Evolutionary conservation across 1,140 invertebrate genomes (phyloP), one percentile per base, ranked within the genome.

Genomic region (Spodoptera frugiperda): DNA sequence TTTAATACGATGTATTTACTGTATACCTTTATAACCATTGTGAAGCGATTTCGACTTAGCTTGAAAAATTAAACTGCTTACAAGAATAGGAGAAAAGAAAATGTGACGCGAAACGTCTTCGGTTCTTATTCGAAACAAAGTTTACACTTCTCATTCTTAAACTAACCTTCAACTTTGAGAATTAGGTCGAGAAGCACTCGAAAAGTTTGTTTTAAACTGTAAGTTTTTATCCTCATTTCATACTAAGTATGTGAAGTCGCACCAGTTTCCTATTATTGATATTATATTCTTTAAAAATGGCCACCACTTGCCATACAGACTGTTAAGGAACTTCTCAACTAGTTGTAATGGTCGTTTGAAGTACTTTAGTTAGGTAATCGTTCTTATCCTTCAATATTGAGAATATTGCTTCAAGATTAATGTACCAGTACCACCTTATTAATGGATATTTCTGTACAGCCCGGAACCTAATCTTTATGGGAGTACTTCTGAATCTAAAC

Each of bases 381-480:
- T 63, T 63, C 33, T 63, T 63, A 44, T 44, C 55, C 30, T 59
- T 14, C 33, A 44, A 61, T 39, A 61, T 61, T 61, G 57, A 61
- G 57, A 61, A 63, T 63, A 63, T 39, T 44, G 9, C n/a, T 10
- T 33, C 33, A 63, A 17, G 33, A 44, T 63, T 63, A 11, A 44
- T 63, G 59, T 44, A 2, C 3, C 54, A 15, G 14, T 33, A 61
- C 19, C 59, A 11, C n/a, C 33, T 63, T 63, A 63, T 44, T 63
- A 63, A 15, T 63, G 3, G 59, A n/a, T 63, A 11, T 44, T 44
- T 12, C 59, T 44, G 59, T 15, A 63, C n/a, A 17, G 15, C 17
- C 33, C 33, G 39, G 30, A 39, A 61, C 14, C 30, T 61, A 61
- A 61, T 44, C 59, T 63, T 63, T 44, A 44, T 63, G 25, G 11